Base-by-base conservation (phyloP, 2,113 vertebrate species). In the Amblyopsis rosae region DNA sequence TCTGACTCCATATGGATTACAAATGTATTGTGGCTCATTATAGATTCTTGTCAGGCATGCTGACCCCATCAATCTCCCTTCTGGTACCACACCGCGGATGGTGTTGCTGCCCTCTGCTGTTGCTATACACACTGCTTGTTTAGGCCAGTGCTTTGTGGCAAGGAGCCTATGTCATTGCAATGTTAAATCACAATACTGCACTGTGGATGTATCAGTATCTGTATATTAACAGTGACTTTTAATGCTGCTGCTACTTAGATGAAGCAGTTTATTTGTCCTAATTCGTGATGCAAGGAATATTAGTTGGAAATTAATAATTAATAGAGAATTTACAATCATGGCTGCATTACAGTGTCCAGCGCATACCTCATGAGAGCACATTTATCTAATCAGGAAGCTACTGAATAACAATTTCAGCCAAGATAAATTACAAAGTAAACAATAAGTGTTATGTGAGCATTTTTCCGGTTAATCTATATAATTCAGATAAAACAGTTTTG, bases 71-170 rank as follows among this genome's bases (percentile, higher is more conserved):
- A n/a, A 9, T 17, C 53, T 55, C 53, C 53, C 4, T 55, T 55
- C 11, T 56, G 0, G 4, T 17, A 17, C 35, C 12, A 58, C 17
- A 59, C 5, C 32, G 9, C 12, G 16, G 60, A 59, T 59, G 17
- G 47, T 69, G 54, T 65, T 65, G 66, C 55, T 59, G 12, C 62
- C 57, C 62, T 70, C 67, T 53, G 13, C 74, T 65, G 57, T 65
- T 64, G 9, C 55, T 26, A 26, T 26, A 54, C 54, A 67, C 53
- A 63, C 64, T 35, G 59, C 70, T 47, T 26, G 26, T 26, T 33
- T 19, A 17, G 59, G 59, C 63, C 49, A 15, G 67, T 56, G 46
- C 32, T 49, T 41, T 68, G 49, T 16, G 47, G 19, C 51, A 47
- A 26, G 45, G 32, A 59, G 58, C 26, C 3, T 46, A 16, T 32